Evolutionary conservation across 2,888 invertebrate genomes (phyloP).

Genomic region (Heliconius erato): DNA sequence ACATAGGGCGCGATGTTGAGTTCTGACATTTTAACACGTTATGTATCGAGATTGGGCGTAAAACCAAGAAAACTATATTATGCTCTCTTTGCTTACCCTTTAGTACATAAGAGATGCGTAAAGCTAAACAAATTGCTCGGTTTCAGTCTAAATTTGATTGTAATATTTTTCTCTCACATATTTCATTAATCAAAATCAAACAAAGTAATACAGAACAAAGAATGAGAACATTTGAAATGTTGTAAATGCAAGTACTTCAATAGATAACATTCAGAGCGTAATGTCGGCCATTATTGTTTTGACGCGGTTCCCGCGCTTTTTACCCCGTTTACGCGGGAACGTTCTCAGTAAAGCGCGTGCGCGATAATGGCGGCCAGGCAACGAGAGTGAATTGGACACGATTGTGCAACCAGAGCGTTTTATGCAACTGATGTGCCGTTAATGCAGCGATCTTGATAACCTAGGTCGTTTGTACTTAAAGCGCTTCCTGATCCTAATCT

Average conservation of each 20-base stretch:
- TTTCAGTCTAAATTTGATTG: not conserved
- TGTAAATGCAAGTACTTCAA: slow-evolving; percentile 66
- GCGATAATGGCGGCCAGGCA: slow-evolving; percentile 79
- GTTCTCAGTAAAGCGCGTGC: slow-evolving; percentile 83
- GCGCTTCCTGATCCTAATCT: slow-evolving; percentile 62
- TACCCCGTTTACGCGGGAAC: slow-evolving; percentile 82
- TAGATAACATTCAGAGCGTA: slow-evolving; percentile 83
- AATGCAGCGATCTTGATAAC: slow-evolving; percentile 75
- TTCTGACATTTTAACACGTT: not conserved
- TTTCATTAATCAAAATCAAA: slow-evolving; percentile 36
- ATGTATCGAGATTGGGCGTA: not conserved
- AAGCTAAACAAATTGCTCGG: not conserved
- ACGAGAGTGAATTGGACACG: slow-evolving; percentile 80
- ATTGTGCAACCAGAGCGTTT: slow-evolving; percentile 79
- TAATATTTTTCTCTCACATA: slow-evolving; percentile 28
- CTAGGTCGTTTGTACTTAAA: slow-evolving; percentile 62
- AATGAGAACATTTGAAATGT: slow-evolving; percentile 78
- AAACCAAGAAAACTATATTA: not conserved
- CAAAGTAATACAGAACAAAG: slow-evolving; percentile 60
- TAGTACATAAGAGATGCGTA: not conserved
- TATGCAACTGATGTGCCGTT: slow-evolving; percentile 81
- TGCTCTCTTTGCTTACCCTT: not conserved
- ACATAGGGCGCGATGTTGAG: not conserved
- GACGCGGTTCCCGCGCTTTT: slow-evolving; percentile 83
- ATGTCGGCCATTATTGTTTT: slow-evolving; percentile 83